Evolutionary conservation across 2,113 vertebrate genomes (phyloP).

Genomic region (Lepus americanus): DNA sequence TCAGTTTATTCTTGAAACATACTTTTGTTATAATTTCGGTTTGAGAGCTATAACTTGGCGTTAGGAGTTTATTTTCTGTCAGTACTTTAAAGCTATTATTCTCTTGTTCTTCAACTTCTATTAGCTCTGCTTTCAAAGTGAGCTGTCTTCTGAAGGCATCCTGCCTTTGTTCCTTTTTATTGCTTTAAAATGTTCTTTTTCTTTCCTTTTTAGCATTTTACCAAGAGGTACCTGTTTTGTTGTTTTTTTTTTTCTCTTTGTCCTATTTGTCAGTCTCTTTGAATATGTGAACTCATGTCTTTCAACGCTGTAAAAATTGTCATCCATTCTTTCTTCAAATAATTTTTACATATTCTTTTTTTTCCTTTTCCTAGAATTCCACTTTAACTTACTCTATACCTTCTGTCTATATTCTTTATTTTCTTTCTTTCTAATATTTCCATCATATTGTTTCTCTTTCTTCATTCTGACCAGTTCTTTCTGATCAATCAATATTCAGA

Average conservation of each 20-base stretch:
- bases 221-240: background rate
- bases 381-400: background rate
- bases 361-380: background rate
- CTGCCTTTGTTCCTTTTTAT: background rate
- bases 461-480: conserved; percentile 36
- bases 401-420: background rate
- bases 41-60: background rate
- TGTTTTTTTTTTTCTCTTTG: background rate
- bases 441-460: background rate
- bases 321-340: conserved; percentile 34
- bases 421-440: background rate
- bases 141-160: background rate
- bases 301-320: conserved; percentile 33
- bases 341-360: background rate
- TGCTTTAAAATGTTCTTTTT: background rate
- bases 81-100: background rate
- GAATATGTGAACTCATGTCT: conserved; percentile 26
- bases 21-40: background rate
- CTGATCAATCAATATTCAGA: background rate
- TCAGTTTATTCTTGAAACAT: conserved; percentile 44
- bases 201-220: conserved; percentile 47
- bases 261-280: conserved; percentile 14
- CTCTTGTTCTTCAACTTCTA: conserved; percentile 9
- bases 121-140: conserved; percentile 36
- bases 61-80: conserved; percentile 18